A percentile compares a stretch with the other conserved stretches of the same genome.
Evolutionary conservation across 2,888 invertebrate species (phyloP).

Genomic region (Synanthedon formicaeformis): DNA sequence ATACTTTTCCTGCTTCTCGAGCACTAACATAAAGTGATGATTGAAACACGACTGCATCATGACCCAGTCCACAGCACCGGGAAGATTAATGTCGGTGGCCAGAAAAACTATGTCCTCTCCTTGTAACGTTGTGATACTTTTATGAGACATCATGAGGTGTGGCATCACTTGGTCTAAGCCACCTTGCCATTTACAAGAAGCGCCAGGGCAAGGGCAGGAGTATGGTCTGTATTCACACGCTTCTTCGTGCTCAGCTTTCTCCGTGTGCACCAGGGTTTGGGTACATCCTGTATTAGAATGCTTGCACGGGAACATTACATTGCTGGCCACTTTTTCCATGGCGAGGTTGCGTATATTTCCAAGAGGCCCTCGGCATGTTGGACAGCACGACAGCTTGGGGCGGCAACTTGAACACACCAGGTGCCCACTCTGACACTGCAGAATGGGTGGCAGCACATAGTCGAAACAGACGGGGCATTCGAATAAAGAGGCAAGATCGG

Average conservation of each 20-base stretch:
- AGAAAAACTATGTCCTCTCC: conserved; percentile 99
- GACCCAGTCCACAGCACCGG: conserved; percentile 99
- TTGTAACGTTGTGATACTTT: conserved; percentile 98
- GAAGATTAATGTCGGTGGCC: conserved; percentile 99
- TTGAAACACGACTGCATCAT: conserved; percentile 99
- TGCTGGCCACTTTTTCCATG: conserved; percentile 99
- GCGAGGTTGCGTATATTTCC: conserved; percentile 98
- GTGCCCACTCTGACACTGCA: conserved; percentile 99
- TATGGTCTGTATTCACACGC: conserved; percentile 98
- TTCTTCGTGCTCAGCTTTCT: conserved; percentile 99
- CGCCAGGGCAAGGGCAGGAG: conserved; percentile 99
- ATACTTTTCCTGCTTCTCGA: conserved; percentile 98
- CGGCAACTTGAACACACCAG: conserved; percentile 97
- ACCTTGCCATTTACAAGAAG: conserved; percentile 99
- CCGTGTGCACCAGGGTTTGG: conserved; percentile 92
- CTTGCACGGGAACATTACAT: conserved; percentile 99
- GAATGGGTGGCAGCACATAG: conserved; percentile 98
- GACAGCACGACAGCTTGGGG: conserved; percentile 96
- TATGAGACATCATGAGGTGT: conserved; percentile 96
- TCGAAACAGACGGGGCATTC: conserved; percentile 99
- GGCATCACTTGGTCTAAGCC: conserved; percentile 98
- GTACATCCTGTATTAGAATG: conserved; percentile 96
- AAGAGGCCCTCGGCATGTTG: conserved; percentile 96
- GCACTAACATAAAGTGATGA: conserved; percentile 98
- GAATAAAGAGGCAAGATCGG: conserved; percentile 90